Conservation (phyloP, 2,888 invertebrate genomes). For the Gymnocheta viridis region DNA sequence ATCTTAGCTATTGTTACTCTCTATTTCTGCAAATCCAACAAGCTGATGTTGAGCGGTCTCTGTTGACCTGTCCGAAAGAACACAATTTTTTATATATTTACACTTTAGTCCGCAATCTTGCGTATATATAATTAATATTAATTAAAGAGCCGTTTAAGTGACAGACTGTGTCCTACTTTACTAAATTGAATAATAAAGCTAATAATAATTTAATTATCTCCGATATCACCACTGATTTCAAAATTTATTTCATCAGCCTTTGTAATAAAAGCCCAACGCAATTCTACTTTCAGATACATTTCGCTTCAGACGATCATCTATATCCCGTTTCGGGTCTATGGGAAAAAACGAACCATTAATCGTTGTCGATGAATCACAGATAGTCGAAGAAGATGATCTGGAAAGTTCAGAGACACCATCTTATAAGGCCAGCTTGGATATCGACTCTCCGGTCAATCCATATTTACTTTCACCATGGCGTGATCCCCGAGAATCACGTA, state of each 20-base stretch:
- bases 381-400: conserved; percentile 86
- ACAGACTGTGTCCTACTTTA: too few relatives aligned
- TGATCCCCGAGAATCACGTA: conserved; percentile 88
- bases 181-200: too few relatives aligned
- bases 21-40: too few relatives aligned
- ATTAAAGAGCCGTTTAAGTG: too few relatives aligned
- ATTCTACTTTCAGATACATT: conserved; percentile 76
- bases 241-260: not conserved
- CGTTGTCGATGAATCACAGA: conserved; percentile 90
- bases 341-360: conserved; percentile 89
- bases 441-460: conserved; percentile 91
- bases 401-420: conserved; percentile 83
- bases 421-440: conserved; percentile 86
- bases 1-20: too few relatives aligned
- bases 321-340: conserved; percentile 83
- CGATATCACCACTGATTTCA: too few relatives aligned
- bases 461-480: conserved; percentile 92
- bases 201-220: too few relatives aligned
- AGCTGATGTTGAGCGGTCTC: too few relatives aligned
- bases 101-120: too few relatives aligned
- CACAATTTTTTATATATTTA: too few relatives aligned
- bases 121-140: too few relatives aligned
- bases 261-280: not conserved
- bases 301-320: conserved; percentile 87
- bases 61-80: too few relatives aligned